Evolutionary conservation across 2,797 vertebrate genomes (phyloP).

Genomic region (Botia almorhae): DNA sequence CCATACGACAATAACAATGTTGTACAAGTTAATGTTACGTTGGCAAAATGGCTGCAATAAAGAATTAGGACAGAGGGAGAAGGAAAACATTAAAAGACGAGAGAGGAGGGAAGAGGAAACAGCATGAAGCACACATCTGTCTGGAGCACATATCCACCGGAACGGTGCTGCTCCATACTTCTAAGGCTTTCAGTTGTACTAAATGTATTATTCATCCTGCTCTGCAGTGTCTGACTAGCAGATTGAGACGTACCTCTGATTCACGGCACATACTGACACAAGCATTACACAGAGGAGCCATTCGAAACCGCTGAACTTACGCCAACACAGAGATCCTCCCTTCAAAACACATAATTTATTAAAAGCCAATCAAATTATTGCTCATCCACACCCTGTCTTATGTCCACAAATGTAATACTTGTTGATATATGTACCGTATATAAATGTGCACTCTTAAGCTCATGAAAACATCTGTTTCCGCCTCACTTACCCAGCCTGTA

Average conservation of each 20-base stretch:
- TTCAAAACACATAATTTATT: slow-evolving; percentile 1
- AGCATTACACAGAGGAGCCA: slow-evolving; percentile 3
- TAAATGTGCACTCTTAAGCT: background rate
- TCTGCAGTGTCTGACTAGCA: slow-evolving; percentile 52
- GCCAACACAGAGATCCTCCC: background rate
- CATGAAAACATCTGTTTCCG: background rate
- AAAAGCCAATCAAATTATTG: slow-evolving; percentile 21
- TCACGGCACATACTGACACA: slow-evolving; percentile 29
- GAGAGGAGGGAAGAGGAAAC: background rate
- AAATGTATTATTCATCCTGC: slow-evolving; percentile 67
- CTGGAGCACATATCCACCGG: slow-evolving; percentile 49
- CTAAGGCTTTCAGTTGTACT: slow-evolving; percentile 62
- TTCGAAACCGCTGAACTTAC: background rate
- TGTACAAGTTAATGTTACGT: background rate
- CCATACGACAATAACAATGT: background rate
- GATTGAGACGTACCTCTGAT: slow-evolving; percentile 50
- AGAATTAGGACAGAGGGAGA: background rate
- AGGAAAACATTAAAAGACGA: background rate
- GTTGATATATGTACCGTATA: background rate
- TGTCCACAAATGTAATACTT: background rate
- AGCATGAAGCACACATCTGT: slow-evolving; percentile 36
- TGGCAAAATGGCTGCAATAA: slow-evolving; percentile 3
- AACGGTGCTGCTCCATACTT: slow-evolving; percentile 56
- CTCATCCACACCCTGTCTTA: background rate
- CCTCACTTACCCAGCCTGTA: background rate